Evolutionary conservation across 2,797 vertebrate species (phyloP).

Genomic region (Ciconia nigra): DNA sequence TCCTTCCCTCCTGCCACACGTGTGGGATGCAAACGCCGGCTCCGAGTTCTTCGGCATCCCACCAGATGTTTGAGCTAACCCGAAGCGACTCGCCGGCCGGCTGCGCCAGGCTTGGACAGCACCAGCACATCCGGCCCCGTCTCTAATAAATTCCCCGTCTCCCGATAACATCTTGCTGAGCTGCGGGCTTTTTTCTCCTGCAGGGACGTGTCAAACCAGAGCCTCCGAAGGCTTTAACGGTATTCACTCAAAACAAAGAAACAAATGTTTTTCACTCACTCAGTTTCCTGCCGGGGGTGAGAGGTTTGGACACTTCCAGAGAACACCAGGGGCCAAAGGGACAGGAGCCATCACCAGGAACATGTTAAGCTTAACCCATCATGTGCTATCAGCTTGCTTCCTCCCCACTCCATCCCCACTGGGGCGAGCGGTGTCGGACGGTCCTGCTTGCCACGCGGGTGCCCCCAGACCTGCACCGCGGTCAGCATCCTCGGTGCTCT

Average conservation of each 20-base stretch:
- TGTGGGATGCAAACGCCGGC: not conserved
- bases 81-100: rapidly evolving
- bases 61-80: not conserved
- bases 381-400: not conserved
- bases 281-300: not conserved
- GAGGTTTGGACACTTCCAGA: not conserved
- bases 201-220: not conserved
- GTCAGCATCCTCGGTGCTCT: rapidly evolving
- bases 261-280: not conserved
- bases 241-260: not conserved
- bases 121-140: not conserved
- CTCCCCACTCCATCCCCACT: rapidly evolving
- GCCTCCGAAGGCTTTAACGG: not conserved
- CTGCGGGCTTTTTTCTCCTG: not conserved
- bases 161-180: constrained; percentile 54
- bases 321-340: not conserved
- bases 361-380: not conserved
- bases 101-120: not conserved
- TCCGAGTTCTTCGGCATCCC: not conserved
- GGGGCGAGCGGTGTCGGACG: rapidly evolving
- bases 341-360: not conserved
- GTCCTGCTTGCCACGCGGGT: rapidly evolving
- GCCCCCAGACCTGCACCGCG: rapidly evolving
- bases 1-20: not conserved
- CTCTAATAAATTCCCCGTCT: not conserved